Percentiles rank a stretch among this genome's conserved stretches.
Evolutionary conservation across 2,888 invertebrate species (phyloP).

Genomic region (Erynnis tages): DNA sequence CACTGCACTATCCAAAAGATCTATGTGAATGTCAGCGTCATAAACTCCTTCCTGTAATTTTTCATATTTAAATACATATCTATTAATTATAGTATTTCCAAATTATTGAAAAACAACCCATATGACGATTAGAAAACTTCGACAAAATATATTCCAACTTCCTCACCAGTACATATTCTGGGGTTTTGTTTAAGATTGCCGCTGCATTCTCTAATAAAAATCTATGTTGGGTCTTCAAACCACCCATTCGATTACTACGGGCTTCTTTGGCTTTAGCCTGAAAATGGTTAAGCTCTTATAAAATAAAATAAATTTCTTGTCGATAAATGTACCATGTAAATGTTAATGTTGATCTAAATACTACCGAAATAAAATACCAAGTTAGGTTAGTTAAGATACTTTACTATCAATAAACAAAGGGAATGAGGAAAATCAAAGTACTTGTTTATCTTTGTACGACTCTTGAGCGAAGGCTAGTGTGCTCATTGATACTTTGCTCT

Average conservation of each 20-base stretch:
- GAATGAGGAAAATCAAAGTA: constrained; percentile 55
- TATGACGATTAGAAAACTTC: background rate
- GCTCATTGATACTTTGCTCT: constrained; percentile 68
- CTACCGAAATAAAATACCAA: constrained; percentile 15
- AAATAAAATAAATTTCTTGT: too few species aligned
- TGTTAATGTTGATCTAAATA: too few species aligned
- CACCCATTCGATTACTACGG: constrained; percentile 74
- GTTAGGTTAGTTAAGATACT: constrained; percentile 22
- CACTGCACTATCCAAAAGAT: constrained; percentile 83
- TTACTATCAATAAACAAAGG: constrained; percentile 36
- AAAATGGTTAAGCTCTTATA: too few species aligned
- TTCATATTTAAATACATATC: too few species aligned
- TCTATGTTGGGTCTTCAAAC: constrained; percentile 77
- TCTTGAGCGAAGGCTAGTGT: constrained; percentile 65
- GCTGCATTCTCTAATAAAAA: constrained; percentile 86
- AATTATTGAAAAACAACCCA: too few species aligned
- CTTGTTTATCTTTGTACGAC: constrained; percentile 77
- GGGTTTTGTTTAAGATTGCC: constrained; percentile 74
- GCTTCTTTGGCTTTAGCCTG: constrained; percentile 84
- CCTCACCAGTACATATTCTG: constrained; percentile 79
- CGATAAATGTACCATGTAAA: too few species aligned
- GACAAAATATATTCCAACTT: constrained; percentile 20
- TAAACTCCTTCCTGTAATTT: constrained; percentile 83
- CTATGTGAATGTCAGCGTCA: constrained; percentile 84
- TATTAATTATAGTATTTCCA: too few species aligned